phyloP scores from a whole-genome alignment of 2,797 vertebrate species.

The Ambastaia sidthimunki region DNA sequence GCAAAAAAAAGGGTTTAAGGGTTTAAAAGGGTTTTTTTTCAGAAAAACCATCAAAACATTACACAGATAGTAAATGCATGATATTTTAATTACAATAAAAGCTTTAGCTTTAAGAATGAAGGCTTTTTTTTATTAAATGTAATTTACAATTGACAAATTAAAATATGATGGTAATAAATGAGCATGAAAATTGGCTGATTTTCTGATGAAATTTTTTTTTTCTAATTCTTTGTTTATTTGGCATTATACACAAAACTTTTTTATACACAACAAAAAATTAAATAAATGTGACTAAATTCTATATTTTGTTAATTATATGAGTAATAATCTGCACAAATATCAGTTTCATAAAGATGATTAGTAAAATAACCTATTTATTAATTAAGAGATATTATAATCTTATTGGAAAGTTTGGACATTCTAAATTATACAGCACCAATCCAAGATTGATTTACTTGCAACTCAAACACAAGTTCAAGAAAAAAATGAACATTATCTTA shows the following conservation, averaged over 20 bases:
- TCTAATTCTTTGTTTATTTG: no score
- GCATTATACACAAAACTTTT: no score
- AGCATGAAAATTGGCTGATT: background rate
- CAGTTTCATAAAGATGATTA: background rate
- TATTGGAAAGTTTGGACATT: background rate
- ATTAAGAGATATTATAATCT: background rate
- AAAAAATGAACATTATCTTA: no score
- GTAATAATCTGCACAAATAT: background rate
- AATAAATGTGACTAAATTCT: background rate
- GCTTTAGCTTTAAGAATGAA: background rate
- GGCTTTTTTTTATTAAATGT: background rate
- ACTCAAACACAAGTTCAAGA: no score
- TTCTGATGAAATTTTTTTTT: background rate
- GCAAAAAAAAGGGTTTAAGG: no score
- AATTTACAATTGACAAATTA: background rate
- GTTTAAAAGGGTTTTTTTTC: no score
- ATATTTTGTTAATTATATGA: background rate
- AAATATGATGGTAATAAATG: background rate
- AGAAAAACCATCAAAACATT: background rate
- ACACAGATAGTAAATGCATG: background rate
- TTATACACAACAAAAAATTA: background rate
- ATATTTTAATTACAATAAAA: background rate
- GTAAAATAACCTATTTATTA: background rate
- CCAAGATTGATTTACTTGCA: no score
- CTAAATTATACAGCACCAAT: background rate